Evolutionary conservation across 2,888 invertebrate genomes (phyloP), one percentile per base, ranked within the genome.

Genomic region (Scaptomyza polygonia): DNA sequence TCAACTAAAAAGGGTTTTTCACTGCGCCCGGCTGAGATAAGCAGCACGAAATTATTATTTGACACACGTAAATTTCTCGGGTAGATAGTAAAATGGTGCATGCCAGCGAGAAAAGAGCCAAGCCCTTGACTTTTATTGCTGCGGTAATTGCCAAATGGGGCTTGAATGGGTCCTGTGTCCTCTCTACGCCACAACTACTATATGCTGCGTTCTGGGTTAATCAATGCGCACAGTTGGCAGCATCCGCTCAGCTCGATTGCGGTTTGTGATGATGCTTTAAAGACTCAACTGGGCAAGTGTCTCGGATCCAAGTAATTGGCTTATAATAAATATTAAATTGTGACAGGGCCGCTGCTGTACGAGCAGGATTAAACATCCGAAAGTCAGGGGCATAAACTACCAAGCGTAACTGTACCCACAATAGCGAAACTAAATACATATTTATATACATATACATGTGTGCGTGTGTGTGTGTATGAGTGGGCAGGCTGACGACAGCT

Each of bases 111-210:
- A 21, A 32, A 16, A 12, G 18, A n/a, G 74, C 74, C 79, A n/a
- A n/a, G 74, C 74, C 79, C 71, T 86, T 84, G 81, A 81, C 75
- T 86, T 85, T 85, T 81, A 85, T 84, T 79, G 78, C 77, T 85
- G 86, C 77, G 84, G 84, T 85, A 85, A 86, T 85, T 85, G 86
- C 72, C 80, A 84, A 84, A 84, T 86, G 84, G 86, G 74, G 79
- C 84, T 79, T 80, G 84, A 80, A 78, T 79, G 70, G 67, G 62
- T 70, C 51, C 55, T 47, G 61, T 45, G 30, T 43, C 27, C n/a
- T 21, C 21, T 34, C 48, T 9, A 30, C 1, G 25, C 25, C 4
- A 4, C 25, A 21, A 4, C 25, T 34, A 0, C 21, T 18, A 3
- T 4, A 21, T 7, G 5, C 9, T 18, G 14, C 21, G 21, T 45